Base-by-base conservation (phyloP, 2,888 invertebrate genomes). In the Apotomis betuletana region DNA sequence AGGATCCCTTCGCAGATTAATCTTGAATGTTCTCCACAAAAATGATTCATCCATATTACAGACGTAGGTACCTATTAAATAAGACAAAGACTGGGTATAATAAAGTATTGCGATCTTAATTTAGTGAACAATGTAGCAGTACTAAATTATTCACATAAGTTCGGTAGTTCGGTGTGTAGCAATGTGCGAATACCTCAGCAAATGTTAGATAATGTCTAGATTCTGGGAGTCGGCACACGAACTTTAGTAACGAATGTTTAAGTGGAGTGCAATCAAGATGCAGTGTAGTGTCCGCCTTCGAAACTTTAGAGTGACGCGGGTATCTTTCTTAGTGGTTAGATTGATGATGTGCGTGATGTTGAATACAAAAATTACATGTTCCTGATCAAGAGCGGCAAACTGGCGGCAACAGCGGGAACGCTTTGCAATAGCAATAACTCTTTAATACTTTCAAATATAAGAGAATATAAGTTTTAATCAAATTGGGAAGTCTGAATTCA, bases 281-380 rank as follows among this genome's bases (percentile, higher is more conserved):
- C 88, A 90, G 87, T 83, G 88, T 91, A 91, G 91, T 88, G 81
- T 86, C 90, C 87, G 89, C 90, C 89, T 89, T 88, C 82, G 88
- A 89, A 88, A 87, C 87, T 87, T 85, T 91, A 91, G 90, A 89
- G 86, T 86, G 86, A 86, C 85, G 88, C 88, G 88, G 88, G 87
- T 85, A 85, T 88, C 86, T 88, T 87, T 87, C 83, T 88, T 91
- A 92, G 92, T 85, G 85, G 87, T 87, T 91, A 92, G 92, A 88
- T 83, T 84, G 89, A 81, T 82, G 83, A 86, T 77, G 80, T 76
- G 82, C 79, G 84, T 78, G 79, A 73, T 87, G 81, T 80, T 87
- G 87, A 88, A 88, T 86, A 88, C 85, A 89, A 86, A 81, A 83
- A 80, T 69, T 74, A 62, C 51, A 5, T 15, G 36, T 46, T 36